Base-by-base conservation (phyloP, 30 jellyfish, hydroid and myxozoan species). In the Catostylus mosaicus region DNA sequence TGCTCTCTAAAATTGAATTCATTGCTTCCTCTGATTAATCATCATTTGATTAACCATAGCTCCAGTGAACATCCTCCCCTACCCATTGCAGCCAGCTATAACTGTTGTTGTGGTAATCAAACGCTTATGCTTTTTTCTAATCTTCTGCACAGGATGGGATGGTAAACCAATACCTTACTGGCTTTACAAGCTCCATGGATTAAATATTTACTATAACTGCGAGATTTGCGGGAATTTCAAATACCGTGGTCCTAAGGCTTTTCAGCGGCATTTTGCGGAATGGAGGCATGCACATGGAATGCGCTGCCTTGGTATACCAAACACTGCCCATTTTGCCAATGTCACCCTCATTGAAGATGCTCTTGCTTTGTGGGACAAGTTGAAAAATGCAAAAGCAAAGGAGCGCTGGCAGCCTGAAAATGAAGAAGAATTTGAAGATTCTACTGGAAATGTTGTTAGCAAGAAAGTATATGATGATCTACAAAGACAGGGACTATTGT, bases 241-340 rank as follows among this genome's bases (percentile, higher is more conserved):
- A 51, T 93, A 93, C 80, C 96, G 98, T 30, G 98, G 98, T n/a
- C 98, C 98, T 12, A 93, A 93, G 76, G 98, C 98, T 3, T 93
- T 93, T 62, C 98, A 93, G 73, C 95, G 98, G 50, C 98, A 93
- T 60, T 93, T 93, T 79, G 96, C 97, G 34, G 98, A 93, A 68
- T 93, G 98, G 98, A 86, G 98, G 26, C 98, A 93, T 46, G 98
- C 98, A 30, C 98, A 93, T 60, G 98, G 98, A 31, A 93, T 93
- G 98, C 98, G 98, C 11, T 87, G 93, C 67, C 86, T 93, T 24
- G 92, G 96, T 48, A 93, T 93, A 1, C 98, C 98, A 24, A 93
- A 93, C 82, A 93, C 98, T 10, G 98, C 98, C 9, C 98, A 93
- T 66, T 93, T 93, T 26, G 98, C 97, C 3, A 93, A 93, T 73